phyloP scores from a whole-genome alignment of 2,888 invertebrate species.

The Onthophagus sagittarius region DNA sequence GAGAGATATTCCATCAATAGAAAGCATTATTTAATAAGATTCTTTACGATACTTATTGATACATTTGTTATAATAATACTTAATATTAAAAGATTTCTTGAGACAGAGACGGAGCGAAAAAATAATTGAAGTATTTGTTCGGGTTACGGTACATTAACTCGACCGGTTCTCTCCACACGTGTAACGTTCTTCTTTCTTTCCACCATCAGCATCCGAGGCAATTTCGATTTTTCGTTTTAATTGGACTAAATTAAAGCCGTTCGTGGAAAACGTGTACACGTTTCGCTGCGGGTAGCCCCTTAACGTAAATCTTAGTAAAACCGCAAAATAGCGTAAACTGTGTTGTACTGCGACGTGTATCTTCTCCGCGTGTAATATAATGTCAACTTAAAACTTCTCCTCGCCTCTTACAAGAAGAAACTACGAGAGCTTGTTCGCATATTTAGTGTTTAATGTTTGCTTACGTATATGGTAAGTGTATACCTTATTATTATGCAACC shows the following conservation, averaged over 20 bases:
- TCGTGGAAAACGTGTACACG: background rate
- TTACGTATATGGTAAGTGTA: background rate
- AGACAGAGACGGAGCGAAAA: background rate
- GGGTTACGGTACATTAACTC: background rate
- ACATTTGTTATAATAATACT: too few species aligned
- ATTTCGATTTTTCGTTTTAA: background rate
- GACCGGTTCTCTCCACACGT: background rate
- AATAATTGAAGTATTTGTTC: background rate
- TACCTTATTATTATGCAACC: background rate
- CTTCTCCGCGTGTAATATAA: too few species aligned
- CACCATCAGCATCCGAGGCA: background rate
- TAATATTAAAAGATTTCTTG: too few species aligned
- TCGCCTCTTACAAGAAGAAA: background rate
- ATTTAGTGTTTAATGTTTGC: background rate
- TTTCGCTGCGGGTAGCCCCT: background rate
- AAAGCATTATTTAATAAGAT: background rate
- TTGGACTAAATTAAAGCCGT: background rate
- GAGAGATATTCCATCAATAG: background rate
- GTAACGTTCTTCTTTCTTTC: background rate
- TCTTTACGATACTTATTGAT: too few species aligned
- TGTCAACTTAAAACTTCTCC: too few species aligned
- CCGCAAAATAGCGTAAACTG: background rate
- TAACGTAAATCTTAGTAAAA: background rate
- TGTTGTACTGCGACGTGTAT: too few species aligned
- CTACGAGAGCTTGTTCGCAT: background rate